Evolutionary conservation across 2,888 invertebrate species (phyloP), one percentile per base, ranked within the genome.

Genomic region (Leucania comma): DNA sequence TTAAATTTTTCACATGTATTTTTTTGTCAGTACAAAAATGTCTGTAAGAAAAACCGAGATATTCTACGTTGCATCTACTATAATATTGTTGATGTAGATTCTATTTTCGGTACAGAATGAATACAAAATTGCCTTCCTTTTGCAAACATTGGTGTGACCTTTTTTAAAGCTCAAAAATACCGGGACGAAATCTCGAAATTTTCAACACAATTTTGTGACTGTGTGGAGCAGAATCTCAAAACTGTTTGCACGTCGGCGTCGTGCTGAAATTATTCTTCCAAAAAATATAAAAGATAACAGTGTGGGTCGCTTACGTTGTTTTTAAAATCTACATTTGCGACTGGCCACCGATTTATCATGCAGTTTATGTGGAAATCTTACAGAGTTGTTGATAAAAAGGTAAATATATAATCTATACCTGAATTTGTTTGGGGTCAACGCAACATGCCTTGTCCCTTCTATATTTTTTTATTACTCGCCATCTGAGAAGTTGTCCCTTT

Each of bases 111-210:
- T 29, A 38, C 17, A 53, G 46, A 35, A n/a, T 17, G 22, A 48
- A 38, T 8, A 29, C 17, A 29, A 62, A 72, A 29, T n/a, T 29
- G 22, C 4, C 17, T 64, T 48, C 17, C 14, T 53, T 32, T 73
- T 29, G 38, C 12, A n/a, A 64, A 71, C 46, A 54, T 9, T n/a
- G 0, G 2, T 35, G 26, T 73, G 22, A 32, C 51, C 14, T 17
- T 73, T 72, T 71, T 2, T 12, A 10, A 59, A 62, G 24, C 42
- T 62, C 42, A 22, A 72, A 63, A 51, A 63, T 20, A 32, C 32
- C 8, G 24, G 35, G 20, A 26, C 3, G 3, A 46, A 53, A 26
- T 46, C 4, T 8, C 2, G 46, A 35, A 54, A 64, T 48, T 54
- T 20, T 6, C 42, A 0, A 38, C 46, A 12, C 46, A 29, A 54